A percentile compares a stretch with the other conserved stretches of the same genome.
phyloP scores from a whole-genome alignment of 37 sponge, comb jelly and placozoan genomes.

The Halichondria panicea region DNA sequence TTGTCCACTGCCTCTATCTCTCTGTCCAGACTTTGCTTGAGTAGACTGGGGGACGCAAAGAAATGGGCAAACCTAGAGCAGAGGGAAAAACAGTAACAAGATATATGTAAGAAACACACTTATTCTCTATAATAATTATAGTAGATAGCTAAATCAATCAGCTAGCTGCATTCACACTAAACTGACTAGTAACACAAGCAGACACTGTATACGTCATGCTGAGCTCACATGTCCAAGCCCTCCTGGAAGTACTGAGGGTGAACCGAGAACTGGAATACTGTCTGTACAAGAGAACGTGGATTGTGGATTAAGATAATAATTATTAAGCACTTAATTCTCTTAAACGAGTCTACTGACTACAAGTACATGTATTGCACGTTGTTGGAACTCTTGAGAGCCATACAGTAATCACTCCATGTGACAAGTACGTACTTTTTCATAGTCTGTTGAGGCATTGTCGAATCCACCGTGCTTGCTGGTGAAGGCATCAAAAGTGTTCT shows the following conservation, averaged over 20 bases:
- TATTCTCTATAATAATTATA: too few relatives aligned
- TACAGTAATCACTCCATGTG: conserved; percentile 6
- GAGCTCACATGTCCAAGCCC: conserved; percentile 49
- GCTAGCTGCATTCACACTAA: background rate
- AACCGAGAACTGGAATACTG: conserved; percentile 48
- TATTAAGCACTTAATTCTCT: background rate
- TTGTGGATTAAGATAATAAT: background rate
- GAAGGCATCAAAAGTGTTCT: conserved; percentile 69
- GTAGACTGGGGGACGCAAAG: conserved; percentile 67
- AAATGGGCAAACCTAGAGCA: conserved; percentile 68
- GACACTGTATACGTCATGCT: background rate
- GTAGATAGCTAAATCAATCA: background rate
- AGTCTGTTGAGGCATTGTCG: conserved; percentile 64
- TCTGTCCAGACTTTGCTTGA: conserved; percentile 44
- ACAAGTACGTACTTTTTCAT: conserved; percentile 51
- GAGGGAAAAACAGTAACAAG: too few relatives aligned
- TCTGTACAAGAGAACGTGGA: conserved; percentile 18
- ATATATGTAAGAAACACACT: too few relatives aligned
- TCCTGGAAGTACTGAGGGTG: conserved; percentile 25
- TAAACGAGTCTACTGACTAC: background rate
- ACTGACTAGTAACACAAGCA: background rate
- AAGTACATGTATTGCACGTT: background rate
- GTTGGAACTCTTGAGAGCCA: conserved; percentile 33
- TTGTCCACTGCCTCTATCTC: conserved; percentile 76
- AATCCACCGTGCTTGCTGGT: conserved; percentile 65